These are phyloP conservation scores for Pomatostomus ruficeps DNA, from an alignment of 2,113 vertebrate species.

Conservation along the genomic window DNA sequence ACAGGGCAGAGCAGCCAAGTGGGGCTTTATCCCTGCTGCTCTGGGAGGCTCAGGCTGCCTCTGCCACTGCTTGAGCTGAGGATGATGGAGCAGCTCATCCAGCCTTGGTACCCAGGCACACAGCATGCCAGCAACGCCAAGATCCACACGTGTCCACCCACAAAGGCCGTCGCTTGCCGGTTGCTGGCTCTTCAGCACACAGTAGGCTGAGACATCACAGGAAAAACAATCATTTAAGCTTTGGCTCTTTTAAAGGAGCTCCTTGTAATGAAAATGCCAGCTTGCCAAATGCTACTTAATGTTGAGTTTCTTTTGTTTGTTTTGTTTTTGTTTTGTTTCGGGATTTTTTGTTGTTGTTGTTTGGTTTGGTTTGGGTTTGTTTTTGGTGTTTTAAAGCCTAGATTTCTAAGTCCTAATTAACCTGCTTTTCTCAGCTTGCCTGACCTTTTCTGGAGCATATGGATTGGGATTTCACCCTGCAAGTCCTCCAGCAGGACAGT, in stretches of 20 bases:
- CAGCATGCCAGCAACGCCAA: not conserved
- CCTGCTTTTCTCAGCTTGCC: not conserved
- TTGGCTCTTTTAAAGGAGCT: not conserved
- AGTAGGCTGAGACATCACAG: not conserved
- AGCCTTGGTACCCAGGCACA: not conserved
- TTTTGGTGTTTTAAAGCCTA: not conserved
- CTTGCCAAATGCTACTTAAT: not conserved
- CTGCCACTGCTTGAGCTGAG: not conserved
- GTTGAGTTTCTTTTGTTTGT: not conserved
- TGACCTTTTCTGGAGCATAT: not conserved
- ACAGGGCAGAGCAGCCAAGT: rapidly evolving
- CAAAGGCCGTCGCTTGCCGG: not conserved
- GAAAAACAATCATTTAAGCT: not conserved
- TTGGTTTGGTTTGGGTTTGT: not conserved
- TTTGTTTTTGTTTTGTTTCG: not conserved
- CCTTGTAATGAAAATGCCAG: not conserved
- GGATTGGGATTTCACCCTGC: not conserved
- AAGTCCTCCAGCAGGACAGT: not conserved
- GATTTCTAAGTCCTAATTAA: not conserved
- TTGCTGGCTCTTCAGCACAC: not conserved
- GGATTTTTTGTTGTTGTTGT: not conserved
- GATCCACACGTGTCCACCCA: not conserved
- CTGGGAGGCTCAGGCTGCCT: not conserved
- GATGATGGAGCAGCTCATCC: not conserved
- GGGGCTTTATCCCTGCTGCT: not conserved